These are phyloP conservation scores for Enteromius afrohamiltoni DNA, from an alignment of 2,797 vertebrate species.

Conservation along the genomic window DNA sequence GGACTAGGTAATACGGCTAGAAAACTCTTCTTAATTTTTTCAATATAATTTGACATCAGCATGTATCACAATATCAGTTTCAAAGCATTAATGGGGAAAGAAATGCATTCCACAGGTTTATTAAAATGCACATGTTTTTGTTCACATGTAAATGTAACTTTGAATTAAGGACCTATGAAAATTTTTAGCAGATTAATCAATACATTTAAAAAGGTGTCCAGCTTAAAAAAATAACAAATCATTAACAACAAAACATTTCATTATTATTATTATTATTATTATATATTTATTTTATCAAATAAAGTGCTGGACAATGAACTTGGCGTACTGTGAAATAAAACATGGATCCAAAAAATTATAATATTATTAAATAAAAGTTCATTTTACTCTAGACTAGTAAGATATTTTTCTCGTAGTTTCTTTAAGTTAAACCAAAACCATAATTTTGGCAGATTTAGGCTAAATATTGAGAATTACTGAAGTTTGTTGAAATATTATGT, in stretches of 20 bases:
- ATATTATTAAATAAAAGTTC: background rate
- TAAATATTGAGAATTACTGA: background rate
- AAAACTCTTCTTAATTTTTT: background rate
- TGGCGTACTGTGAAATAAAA: background rate
- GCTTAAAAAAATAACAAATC: background rate
- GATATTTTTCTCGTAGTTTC: background rate
- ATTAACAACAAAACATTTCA: background rate
- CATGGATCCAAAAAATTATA: background rate
- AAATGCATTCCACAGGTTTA: background rate
- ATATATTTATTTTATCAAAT: background rate
- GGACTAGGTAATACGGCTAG: background rate
- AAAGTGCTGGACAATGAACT: background rate
- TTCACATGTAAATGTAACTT: background rate
- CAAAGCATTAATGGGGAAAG: background rate
- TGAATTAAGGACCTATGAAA: background rate
- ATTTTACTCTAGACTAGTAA: background rate
- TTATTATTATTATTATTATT: background rate
- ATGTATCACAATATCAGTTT: background rate
- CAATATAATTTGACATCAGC: background rate
- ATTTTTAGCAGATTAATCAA: background rate
- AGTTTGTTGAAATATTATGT: background rate
- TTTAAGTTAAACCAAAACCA: background rate
- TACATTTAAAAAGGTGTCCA: background rate
- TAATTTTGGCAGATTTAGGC: background rate
- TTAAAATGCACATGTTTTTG: background rate